Percentiles rank a stretch among this genome's conserved stretches.
phyloP scores from a whole-genome alignment of 1,140 invertebrate species.

The Laupala kohalensis region DNA sequence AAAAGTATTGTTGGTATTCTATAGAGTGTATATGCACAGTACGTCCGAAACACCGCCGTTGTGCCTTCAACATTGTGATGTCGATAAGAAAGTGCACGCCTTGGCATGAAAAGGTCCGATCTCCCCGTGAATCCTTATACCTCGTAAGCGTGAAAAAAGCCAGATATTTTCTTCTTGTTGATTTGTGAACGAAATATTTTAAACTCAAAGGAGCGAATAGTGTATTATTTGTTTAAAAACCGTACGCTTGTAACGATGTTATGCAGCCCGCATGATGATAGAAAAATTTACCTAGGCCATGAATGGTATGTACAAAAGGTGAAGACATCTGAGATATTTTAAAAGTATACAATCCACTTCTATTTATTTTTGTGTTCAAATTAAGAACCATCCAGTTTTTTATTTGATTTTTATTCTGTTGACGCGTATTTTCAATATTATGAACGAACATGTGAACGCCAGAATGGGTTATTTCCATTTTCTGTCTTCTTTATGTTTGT shows the following conservation, averaged over 20 bases:
- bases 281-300: no score
- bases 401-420: no score
- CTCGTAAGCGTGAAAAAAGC: not conserved
- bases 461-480: no score
- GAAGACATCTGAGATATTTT: no score
- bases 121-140: not conserved
- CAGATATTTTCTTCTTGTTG: not conserved
- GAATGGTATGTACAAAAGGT: no score
- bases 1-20: not conserved
- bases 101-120: not conserved
- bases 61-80: not conserved
- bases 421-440: no score
- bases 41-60: not conserved
- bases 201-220: not conserved
- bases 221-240: not conserved
- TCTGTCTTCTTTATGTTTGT: no score
- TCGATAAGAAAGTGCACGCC: not conserved
- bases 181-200: not conserved
- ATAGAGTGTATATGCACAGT: not conserved
- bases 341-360: no score
- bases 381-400: no score
- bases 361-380: no score
- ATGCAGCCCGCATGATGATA: not conserved
- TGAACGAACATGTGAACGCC: no score
- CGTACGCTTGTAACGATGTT: not conserved